These are phyloP conservation scores for Galendromus occidentalis DNA, from an alignment of 1,140 invertebrate genomes.

Conservation along the genomic window DNA sequence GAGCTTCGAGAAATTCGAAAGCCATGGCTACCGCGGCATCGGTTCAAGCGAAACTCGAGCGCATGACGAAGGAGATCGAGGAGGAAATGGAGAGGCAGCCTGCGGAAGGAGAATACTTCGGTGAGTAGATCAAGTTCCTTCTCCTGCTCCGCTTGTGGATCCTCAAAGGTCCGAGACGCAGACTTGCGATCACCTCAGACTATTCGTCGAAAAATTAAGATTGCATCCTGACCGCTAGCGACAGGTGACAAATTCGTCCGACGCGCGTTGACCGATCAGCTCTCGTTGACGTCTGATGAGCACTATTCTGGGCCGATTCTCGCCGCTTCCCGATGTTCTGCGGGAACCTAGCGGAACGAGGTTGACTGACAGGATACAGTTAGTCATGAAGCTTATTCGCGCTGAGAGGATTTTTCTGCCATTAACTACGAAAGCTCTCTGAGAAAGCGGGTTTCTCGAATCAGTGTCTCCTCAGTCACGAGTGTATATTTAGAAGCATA, in stretches of 20 bases:
- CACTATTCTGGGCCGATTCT: too few species aligned
- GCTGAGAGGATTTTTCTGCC: neutral
- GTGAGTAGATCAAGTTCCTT: conserved; percentile 41
- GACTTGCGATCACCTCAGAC: too few species aligned
- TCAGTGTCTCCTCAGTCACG: conserved; percentile 1
- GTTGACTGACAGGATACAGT: too few species aligned
- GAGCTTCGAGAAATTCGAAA: neutral
- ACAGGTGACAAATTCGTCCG: too few species aligned
- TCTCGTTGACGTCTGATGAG: too few species aligned
- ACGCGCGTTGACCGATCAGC: too few species aligned
- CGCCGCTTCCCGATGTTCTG: too few species aligned
- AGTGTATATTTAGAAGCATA: neutral
- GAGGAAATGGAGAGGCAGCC: conserved; percentile 85
- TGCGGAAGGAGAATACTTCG: conserved; percentile 86
- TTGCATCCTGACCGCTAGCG: too few species aligned
- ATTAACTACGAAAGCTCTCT: neutral
- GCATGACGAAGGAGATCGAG: conserved; percentile 65
- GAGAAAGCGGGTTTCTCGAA: conserved; percentile 13
- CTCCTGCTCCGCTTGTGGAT: neutral
- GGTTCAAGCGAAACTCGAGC: conserved; percentile 39
- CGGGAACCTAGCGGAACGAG: too few species aligned
- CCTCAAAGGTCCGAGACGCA: too few species aligned
- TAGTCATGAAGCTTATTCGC: neutral
- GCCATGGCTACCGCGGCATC: conserved; percentile 6
- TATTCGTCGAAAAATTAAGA: too few species aligned